These are phyloP conservation scores for Lethocerus indicus DNA, from an alignment of 1,140 invertebrate genomes.

Conservation along the genomic window DNA sequence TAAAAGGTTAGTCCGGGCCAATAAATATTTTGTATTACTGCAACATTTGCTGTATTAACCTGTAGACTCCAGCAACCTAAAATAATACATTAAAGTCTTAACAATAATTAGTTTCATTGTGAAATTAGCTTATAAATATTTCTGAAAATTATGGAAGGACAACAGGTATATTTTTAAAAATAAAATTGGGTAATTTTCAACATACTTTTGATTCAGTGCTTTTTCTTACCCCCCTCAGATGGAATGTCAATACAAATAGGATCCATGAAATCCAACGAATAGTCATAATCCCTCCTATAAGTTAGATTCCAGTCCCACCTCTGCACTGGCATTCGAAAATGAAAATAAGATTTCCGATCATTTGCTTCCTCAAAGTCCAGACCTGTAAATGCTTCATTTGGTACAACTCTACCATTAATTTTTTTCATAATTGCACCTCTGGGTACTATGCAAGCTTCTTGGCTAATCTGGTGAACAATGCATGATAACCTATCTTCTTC, in stretches of 20 bases:
- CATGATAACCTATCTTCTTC: constrained; percentile 58
- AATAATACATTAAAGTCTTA: constrained; percentile 2
- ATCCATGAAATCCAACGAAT: constrained; percentile 58
- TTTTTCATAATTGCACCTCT: constrained; percentile 49
- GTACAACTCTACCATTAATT: constrained; percentile 39
- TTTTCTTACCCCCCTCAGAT: not conserved
- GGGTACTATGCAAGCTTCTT: constrained; percentile 48
- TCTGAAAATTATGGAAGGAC: not conserved
- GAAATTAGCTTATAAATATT: not conserved
- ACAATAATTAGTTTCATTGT: not conserved
- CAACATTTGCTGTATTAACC: constrained; percentile 33
- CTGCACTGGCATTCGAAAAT: constrained; percentile 40
- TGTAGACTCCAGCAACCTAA: constrained; percentile 43
- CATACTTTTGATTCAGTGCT: not conserved
- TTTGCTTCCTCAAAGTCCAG: constrained; percentile 36
- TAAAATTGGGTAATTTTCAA: constrained; percentile 1
- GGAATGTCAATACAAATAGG: constrained; percentile 46
- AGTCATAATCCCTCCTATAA: constrained; percentile 54
- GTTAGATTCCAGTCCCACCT: constrained; percentile 54
- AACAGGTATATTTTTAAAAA: not conserved
- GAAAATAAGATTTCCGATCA: constrained; percentile 44
- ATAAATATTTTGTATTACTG: constrained; percentile 42
- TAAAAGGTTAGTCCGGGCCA: constrained; percentile 61
- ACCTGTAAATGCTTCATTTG: constrained; percentile 48
- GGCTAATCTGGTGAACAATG: constrained; percentile 43